Evolutionary conservation across 1,140 invertebrate genomes (phyloP).

Genomic region (Zaprionus taronus): DNA sequence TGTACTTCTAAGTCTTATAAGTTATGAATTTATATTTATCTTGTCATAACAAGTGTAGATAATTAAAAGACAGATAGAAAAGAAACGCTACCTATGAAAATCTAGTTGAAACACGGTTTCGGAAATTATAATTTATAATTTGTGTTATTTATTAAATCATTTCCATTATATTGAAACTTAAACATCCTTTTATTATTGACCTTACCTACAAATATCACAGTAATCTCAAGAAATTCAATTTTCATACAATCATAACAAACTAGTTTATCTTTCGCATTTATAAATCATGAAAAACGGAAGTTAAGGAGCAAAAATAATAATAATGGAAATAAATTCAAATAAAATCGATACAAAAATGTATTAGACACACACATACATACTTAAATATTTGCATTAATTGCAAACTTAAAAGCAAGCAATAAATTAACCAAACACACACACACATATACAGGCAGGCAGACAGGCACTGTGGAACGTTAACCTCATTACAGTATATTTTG

Average conservation of each 20-base stretch:
- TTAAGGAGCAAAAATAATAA: background rate
- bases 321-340: background rate
- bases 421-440: slow-evolving; percentile 36
- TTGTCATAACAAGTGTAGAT: no score
- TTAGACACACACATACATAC: background rate
- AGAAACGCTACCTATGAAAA: no score
- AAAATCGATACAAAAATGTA: background rate
- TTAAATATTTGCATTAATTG: background rate
- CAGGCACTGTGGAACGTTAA: slow-evolving; percentile 25
- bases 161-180: background rate
- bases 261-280: background rate
- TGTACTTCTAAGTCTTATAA: no score
- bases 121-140: no score
- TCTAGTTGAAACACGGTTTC: no score
- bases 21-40: no score
- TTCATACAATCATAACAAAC: no score
- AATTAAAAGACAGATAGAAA: no score
- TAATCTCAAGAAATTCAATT: no score
- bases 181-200: background rate
- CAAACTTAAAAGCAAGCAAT: slow-evolving; percentile 28
- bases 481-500: slow-evolving; percentile 29
- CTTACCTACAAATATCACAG: no score
- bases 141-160: no score
- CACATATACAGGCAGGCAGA: background rate
- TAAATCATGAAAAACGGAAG: background rate